phyloP scores from a whole-genome alignment of 2,113 vertebrate genomes.

The Azemiops feae region DNA sequence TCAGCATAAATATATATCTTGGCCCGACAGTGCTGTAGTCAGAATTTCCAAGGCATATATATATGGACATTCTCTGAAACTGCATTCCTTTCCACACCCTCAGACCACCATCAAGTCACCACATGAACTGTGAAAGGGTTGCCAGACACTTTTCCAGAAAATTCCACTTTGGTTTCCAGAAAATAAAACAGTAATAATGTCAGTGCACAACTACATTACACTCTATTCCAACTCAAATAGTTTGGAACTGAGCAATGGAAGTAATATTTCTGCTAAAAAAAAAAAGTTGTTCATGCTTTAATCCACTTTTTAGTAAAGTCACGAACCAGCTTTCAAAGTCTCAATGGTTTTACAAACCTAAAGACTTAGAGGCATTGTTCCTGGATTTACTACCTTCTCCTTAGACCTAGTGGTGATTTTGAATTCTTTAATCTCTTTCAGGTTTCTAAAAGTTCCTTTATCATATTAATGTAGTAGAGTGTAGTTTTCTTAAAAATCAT shows the following conservation, averaged over 20 bases:
- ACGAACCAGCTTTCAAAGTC: neutral
- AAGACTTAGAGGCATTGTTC: neutral
- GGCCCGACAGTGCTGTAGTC: neutral
- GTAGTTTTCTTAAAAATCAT: conserved; percentile 6
- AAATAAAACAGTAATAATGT: conserved; percentile 7
- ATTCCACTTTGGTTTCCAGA: conserved; percentile 14
- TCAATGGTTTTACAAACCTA: neutral
- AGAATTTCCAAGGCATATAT: neutral
- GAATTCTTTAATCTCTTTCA: neutral
- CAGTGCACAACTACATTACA: neutral
- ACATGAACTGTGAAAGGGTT: neutral
- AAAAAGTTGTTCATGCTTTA: neutral
- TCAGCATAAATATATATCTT: neutral
- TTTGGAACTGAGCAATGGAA: neutral
- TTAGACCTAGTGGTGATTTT: neutral
- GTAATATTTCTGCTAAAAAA: neutral
- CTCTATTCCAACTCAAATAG: neutral
- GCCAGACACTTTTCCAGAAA: neutral
- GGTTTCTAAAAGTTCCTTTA: neutral
- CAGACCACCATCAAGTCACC: neutral
- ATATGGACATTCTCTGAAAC: neutral
- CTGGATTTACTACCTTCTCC: neutral
- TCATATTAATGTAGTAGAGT: neutral
- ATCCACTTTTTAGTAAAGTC: neutral
- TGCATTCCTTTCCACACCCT: neutral